Conservation (phyloP, 2,113 vertebrate genomes). For the Eurypyga helias region DNA sequence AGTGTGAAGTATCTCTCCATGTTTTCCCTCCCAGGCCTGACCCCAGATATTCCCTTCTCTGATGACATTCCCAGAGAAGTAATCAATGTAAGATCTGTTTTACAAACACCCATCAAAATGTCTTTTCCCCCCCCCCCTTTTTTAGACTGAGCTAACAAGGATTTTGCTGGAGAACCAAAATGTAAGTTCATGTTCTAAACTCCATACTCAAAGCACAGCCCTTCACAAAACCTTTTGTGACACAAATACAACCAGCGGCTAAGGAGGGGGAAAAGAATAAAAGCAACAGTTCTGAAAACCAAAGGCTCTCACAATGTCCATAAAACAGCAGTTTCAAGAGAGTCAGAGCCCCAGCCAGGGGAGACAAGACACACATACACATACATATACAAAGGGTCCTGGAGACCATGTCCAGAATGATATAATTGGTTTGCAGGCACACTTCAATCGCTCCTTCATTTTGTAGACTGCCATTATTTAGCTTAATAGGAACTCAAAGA, state of each 20-base stretch:
- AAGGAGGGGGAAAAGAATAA: background rate
- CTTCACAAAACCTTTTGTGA: conserved; percentile 40
- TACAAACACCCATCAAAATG: background rate
- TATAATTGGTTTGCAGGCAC: conserved; percentile 49
- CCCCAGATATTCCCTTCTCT: background rate
- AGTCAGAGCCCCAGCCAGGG: background rate
- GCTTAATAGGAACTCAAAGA: conserved; percentile 59
- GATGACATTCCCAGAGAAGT: background rate
- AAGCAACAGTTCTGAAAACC: conserved; percentile 27
- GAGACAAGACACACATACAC: conserved; percentile 7
- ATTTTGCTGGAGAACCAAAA: background rate
- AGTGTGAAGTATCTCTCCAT: background rate
- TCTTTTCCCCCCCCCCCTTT: background rate
- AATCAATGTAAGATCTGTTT: background rate
- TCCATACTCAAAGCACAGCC: background rate
- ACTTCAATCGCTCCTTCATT: conserved; percentile 43
- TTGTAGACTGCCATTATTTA: conserved; percentile 42
- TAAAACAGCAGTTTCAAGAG: conserved; percentile 37
- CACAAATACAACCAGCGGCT: background rate
- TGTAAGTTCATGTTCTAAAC: conserved; percentile 9
- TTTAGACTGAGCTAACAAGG: background rate
- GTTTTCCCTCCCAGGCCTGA: background rate
- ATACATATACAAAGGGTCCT: conserved; percentile 18
- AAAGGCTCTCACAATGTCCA: background rate
- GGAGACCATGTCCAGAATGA: conserved; percentile 24